phyloP scores from a whole-genome alignment of 1,140 invertebrate genomes.

The Papilio aristodemus region DNA sequence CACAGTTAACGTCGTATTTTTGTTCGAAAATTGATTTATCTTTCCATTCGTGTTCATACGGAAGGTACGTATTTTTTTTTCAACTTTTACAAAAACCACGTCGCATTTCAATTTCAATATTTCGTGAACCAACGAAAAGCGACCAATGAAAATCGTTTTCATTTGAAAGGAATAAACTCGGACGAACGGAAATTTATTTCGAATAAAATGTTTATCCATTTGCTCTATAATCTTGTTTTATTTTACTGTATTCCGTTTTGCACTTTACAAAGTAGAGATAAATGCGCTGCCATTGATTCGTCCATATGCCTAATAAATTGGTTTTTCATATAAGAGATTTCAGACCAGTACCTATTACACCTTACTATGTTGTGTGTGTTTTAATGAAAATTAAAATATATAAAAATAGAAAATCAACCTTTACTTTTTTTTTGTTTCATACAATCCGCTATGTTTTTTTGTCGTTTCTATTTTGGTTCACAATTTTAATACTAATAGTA shows the following conservation, averaged over 20 bases:
- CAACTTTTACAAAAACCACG: conserved; percentile 16
- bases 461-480: background rate
- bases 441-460: too few relatives aligned
- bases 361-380: too few relatives aligned
- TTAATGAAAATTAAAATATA: too few relatives aligned
- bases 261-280: background rate
- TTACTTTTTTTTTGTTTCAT: too few relatives aligned
- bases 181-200: conserved; percentile 10
- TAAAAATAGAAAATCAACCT: too few relatives aligned
- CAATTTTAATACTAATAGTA: background rate
- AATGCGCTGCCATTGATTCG: too few relatives aligned
- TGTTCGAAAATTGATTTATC: conserved; percentile 9
- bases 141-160: conserved; percentile 23
- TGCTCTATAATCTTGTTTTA: background rate
- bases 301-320: too few relatives aligned
- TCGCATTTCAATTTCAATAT: conserved; percentile 5
- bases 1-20: background rate
- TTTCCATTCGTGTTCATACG: background rate
- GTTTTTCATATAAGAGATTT: too few relatives aligned
- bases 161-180: background rate
- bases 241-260: background rate
- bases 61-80: background rate
- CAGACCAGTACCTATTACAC: too few relatives aligned
- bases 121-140: conserved; percentile 8
- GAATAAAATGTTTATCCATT: background rate